A percentile compares a stretch with the other conserved stretches of the same genome.
Evolutionary conservation across 1,140 invertebrate species (phyloP).

Genomic region (Eumeta japonica): DNA sequence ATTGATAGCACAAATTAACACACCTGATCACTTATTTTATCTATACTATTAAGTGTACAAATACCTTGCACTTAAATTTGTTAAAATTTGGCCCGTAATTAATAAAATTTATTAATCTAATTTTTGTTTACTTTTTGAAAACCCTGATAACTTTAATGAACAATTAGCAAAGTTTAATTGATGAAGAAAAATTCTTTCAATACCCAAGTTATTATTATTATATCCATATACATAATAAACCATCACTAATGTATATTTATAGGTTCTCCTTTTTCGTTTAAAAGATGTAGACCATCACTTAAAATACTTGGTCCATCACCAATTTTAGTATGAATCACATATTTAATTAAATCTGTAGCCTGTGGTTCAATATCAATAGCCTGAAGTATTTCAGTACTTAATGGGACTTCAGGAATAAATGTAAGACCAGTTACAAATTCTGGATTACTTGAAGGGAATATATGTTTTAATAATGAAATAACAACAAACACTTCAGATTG

Average conservation of each 20-base stretch:
- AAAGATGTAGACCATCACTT: constrained; percentile 57
- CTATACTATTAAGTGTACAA: constrained; percentile 1
- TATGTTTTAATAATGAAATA: constrained; percentile 64
- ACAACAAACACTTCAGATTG: constrained; percentile 74
- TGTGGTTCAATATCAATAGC: constrained; percentile 40
- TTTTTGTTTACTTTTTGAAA: not conserved
- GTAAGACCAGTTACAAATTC: constrained; percentile 34
- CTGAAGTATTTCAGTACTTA: constrained; percentile 26
- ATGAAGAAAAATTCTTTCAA: not conserved
- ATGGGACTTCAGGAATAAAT: constrained; percentile 9
- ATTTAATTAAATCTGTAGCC: constrained; percentile 66
- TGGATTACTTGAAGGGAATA: constrained; percentile 65
- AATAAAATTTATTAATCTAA: constrained; percentile 1
- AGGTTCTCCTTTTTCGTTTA: constrained; percentile 56
- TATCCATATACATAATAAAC: constrained; percentile 3
- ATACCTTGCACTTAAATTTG: not conserved
- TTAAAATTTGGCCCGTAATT: not conserved
- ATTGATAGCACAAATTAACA: too few species aligned
- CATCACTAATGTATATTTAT: constrained; percentile 9
- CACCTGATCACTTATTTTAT: too few species aligned
- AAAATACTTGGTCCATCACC: constrained; percentile 77
- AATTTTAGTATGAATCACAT: constrained; percentile 80
- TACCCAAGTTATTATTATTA: not conserved
- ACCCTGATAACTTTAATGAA: not conserved
- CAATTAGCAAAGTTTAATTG: not conserved